Conservation (phyloP, 35 echinoderm and acorn worm genomes). For the Strongylocentrotus purpuratus region DNA sequence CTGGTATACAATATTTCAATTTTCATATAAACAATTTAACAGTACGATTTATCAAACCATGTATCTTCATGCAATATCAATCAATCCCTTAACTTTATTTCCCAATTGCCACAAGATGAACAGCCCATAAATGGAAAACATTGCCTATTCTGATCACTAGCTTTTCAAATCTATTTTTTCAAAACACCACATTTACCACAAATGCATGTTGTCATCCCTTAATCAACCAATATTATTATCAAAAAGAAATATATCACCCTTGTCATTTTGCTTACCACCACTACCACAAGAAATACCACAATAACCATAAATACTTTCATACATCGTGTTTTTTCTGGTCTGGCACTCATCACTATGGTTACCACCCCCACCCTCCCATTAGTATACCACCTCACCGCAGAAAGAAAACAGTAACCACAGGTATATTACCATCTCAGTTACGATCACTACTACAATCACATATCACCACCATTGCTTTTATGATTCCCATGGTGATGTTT, state of each 20-base stretch:
- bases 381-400: too few relatives aligned
- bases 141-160: neutral
- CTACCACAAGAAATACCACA: neutral
- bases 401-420: too few relatives aligned
- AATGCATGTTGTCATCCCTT: neutral
- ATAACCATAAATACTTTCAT: neutral
- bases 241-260: neutral
- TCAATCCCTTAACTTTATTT: too few relatives aligned
- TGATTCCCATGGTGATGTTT: too few relatives aligned
- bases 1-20: too few relatives aligned
- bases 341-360: neutral
- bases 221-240: neutral
- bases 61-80: too few relatives aligned
- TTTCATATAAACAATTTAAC: too few relatives aligned
- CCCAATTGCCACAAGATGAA: too few relatives aligned
- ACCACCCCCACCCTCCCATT: neutral
- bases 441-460: too few relatives aligned
- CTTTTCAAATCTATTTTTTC: neutral
- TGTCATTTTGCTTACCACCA: neutral
- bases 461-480: too few relatives aligned
- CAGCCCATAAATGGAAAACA: neutral
- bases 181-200: neutral
- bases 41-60: too few relatives aligned
- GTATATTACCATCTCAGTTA: too few relatives aligned
- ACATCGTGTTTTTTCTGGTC: neutral